Evolutionary conservation across 2,888 invertebrate species (phyloP).

Genomic region (Polyploca ridens): DNA sequence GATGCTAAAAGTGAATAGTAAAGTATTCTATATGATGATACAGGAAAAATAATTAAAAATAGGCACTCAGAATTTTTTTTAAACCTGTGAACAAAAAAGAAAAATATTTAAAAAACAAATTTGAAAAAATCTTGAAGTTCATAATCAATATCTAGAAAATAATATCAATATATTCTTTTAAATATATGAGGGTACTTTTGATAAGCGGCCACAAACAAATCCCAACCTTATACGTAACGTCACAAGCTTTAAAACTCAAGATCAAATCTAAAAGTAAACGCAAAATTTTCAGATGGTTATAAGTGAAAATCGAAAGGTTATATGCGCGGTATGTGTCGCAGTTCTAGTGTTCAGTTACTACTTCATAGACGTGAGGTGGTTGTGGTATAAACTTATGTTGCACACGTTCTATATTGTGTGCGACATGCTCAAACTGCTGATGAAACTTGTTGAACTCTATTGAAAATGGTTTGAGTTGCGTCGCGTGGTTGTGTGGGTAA

Average conservation of each 20-base stretch:
- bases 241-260: conserved; percentile 18
- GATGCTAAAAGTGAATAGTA: no score
- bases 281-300: conserved; percentile 72
- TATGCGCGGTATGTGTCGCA: conserved; percentile 55
- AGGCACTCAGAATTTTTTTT: no score
- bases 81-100: no score
- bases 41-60: no score
- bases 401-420: conserved; percentile 72
- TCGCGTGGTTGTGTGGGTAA: conserved; percentile 37
- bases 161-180: neutral
- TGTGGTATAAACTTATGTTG: conserved; percentile 72
- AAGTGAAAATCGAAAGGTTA: conserved; percentile 60
- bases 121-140: neutral
- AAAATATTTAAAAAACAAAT: no score
- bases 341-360: conserved; percentile 55
- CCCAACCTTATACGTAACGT: conserved; percentile 23
- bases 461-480: conserved; percentile 50
- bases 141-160: neutral
- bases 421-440: conserved; percentile 71
- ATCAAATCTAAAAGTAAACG: conserved; percentile 20
- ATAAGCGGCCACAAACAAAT: conserved; percentile 18
- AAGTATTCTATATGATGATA: no score
- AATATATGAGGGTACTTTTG: neutral
- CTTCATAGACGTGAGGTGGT: conserved; percentile 67
- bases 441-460: conserved; percentile 75